Percentiles rank a stretch among this genome's conserved stretches.
phyloP scores from a whole-genome alignment of 2,797 vertebrate genomes.

The Pygocentrus nattereri region DNA sequence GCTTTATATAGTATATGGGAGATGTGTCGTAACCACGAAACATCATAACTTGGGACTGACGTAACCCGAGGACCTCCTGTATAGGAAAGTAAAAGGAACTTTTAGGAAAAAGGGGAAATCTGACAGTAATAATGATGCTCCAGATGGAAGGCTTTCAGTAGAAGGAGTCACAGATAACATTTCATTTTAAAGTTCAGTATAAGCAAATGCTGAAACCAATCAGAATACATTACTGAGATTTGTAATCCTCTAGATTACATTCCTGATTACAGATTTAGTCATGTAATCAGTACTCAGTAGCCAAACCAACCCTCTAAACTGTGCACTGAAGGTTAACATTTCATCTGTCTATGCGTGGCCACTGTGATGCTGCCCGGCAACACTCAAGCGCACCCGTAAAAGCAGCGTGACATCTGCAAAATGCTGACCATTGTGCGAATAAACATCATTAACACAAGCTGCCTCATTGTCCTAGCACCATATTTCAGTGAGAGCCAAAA shows the following conservation, averaged over 20 bases:
- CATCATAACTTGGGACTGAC: too few relatives aligned
- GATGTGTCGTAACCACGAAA: too few relatives aligned
- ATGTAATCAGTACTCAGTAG: constrained; percentile 21
- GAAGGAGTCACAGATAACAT: background rate
- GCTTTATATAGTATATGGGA: too few relatives aligned
- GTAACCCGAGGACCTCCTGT: too few relatives aligned
- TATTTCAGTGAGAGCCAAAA: constrained; percentile 61
- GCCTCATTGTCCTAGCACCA: constrained; percentile 51
- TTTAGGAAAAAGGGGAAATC: too few relatives aligned
- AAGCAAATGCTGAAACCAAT: constrained; percentile 12
- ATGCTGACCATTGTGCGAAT: constrained; percentile 45
- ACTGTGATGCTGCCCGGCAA: constrained; percentile 35
- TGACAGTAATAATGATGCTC: too few relatives aligned
- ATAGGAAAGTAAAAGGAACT: too few relatives aligned
- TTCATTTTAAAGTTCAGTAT: background rate
- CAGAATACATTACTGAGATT: constrained; percentile 15
- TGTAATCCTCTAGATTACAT: constrained; percentile 13
- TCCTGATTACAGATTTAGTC: constrained; percentile 31
- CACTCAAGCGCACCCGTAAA: constrained; percentile 31
- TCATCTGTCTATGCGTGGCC: background rate
- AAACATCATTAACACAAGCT: constrained; percentile 64
- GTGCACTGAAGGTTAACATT: background rate
- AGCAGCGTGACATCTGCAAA: constrained; percentile 39
- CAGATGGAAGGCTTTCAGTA: background rate
- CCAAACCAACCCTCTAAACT: background rate